A percentile compares a stretch with the other conserved stretches of the same genome.
Conservation (phyloP, 2,797 vertebrate genomes). For the Pyrocephalus nanus region DNA sequence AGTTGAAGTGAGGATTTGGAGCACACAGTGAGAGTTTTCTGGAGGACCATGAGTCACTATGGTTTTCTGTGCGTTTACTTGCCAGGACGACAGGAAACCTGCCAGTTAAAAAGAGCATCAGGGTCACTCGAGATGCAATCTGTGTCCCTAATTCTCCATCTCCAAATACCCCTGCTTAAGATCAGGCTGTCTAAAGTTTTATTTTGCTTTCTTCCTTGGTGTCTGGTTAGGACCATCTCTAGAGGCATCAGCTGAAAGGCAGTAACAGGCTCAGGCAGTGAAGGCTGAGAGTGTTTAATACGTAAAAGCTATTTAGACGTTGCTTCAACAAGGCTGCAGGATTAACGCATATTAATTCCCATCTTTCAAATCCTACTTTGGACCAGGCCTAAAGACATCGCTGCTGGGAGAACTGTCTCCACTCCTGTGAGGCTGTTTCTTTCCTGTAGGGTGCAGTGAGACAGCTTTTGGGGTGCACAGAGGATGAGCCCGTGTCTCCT, state of each 20-base stretch:
- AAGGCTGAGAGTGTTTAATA: not conserved
- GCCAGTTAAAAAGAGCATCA: not conserved
- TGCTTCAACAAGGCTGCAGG: not conserved
- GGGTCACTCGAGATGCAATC: not conserved
- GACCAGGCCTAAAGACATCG: not conserved
- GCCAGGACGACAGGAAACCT: not conserved
- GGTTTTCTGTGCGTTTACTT: not conserved
- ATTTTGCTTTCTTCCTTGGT: not conserved
- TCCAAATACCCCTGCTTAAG: not conserved
- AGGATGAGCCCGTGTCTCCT: accelerated
- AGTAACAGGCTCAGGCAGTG: not conserved
- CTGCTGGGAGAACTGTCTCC: not conserved
- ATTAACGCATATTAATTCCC: not conserved
- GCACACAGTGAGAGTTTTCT: not conserved
- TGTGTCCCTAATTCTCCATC: not conserved
- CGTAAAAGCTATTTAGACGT: not conserved
- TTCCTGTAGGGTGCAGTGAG: accelerated
- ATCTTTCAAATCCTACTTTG: not conserved
- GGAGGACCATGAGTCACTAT: not conserved
- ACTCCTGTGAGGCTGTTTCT: not conserved
- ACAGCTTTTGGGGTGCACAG: not conserved
- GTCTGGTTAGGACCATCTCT: not conserved
- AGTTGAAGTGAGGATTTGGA: conserved; percentile 6
- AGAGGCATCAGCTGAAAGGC: not conserved
- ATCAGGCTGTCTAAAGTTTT: not conserved